These are phyloP conservation scores for Rosalia funebris DNA, from an alignment of 2,888 invertebrate genomes.

Conservation along the genomic window DNA sequence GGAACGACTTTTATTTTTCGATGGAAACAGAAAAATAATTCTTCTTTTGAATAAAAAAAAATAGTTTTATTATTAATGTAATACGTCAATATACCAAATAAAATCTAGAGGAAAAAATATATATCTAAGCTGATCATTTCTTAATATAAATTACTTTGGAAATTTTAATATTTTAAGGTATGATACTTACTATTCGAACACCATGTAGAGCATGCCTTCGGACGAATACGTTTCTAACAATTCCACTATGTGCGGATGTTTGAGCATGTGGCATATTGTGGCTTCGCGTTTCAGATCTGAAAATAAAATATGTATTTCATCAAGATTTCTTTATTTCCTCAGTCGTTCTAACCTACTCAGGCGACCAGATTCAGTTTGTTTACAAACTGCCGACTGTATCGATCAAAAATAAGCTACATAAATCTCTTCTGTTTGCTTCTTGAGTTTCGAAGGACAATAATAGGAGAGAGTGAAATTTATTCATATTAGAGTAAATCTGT, in stretches of 20 bases:
- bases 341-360: neutral
- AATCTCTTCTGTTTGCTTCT: neutral
- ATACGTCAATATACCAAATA: too few species aligned
- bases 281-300: constrained; percentile 97
- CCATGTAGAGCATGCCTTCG: constrained; percentile 99
- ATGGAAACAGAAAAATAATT: too few species aligned
- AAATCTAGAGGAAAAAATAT: too few species aligned
- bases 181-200: constrained; percentile 98
- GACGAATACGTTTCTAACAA: constrained; percentile 97
- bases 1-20: too few species aligned
- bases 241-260: constrained; percentile 98
- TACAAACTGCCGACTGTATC: neutral
- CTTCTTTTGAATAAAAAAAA: too few species aligned
- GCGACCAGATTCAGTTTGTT: neutral
- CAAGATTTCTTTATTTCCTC: neutral
- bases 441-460: neutral
- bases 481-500: neutral
- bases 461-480: too few species aligned
- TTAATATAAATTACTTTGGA: too few species aligned
- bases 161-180: too few species aligned
- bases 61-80: too few species aligned
- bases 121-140: too few species aligned
- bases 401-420: neutral
- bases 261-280: constrained; percentile 98
- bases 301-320: constrained; percentile 59